These are phyloP conservation scores for Pseudomyrmex concolor DNA, from an alignment of 1,140 invertebrate species.

Conservation along the genomic window DNA sequence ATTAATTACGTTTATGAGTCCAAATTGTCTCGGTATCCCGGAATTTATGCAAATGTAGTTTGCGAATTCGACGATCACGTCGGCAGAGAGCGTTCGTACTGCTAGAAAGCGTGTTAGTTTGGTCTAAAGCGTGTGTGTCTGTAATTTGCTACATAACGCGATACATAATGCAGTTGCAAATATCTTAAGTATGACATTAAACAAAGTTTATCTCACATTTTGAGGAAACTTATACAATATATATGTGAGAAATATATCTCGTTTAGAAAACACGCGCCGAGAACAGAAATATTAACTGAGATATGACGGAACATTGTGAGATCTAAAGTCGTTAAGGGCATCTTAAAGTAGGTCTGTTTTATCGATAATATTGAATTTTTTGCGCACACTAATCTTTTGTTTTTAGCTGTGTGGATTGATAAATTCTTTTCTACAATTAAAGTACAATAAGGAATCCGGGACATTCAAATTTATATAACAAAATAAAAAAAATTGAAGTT, in stretches of 20 bases:
- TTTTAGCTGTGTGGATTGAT: too few relatives aligned
- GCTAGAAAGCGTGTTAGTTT: slow-evolving; percentile 35
- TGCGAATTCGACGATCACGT: slow-evolving; percentile 68
- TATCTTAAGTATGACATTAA: not conserved
- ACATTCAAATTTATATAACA: too few relatives aligned
- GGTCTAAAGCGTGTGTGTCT: slow-evolving; percentile 36
- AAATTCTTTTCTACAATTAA: too few relatives aligned
- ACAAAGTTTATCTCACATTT: not conserved
- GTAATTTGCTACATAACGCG: slow-evolving; percentile 44
- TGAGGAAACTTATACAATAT: not conserved
- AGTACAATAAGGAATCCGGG: too few relatives aligned
- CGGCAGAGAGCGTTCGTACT: slow-evolving; percentile 27
- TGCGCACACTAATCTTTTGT: too few relatives aligned
- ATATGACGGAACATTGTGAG: too few relatives aligned
- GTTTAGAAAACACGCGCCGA: not conserved
- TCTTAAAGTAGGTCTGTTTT: too few relatives aligned
- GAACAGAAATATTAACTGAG: not conserved
- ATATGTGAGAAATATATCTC: not conserved
- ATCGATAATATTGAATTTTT: too few relatives aligned
- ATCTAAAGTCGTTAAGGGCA: too few relatives aligned
- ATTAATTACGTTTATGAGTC: slow-evolving; percentile 85
- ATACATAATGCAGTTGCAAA: slow-evolving; percentile 47
- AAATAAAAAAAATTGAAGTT: too few relatives aligned
- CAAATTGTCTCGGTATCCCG: slow-evolving; percentile 78
- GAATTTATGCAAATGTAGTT: slow-evolving; percentile 79